A percentile compares a stretch with the other conserved stretches of the same genome.
phyloP scores from a whole-genome alignment of 2,113 vertebrate genomes.

The Miniopterus natalensis region DNA sequence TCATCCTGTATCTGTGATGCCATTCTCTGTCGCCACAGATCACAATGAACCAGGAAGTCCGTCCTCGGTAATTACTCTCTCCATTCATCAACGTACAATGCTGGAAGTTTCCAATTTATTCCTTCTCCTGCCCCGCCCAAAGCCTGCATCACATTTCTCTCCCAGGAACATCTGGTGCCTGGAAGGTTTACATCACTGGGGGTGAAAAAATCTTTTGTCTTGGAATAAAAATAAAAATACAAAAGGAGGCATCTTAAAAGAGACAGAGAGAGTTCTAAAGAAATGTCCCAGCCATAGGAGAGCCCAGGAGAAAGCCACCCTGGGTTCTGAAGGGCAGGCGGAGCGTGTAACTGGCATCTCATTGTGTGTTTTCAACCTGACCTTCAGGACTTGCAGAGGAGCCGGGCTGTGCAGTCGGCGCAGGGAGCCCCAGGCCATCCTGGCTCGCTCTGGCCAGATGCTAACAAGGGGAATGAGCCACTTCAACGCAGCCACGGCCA shows the following conservation, averaged over 20 bases:
- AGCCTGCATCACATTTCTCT: not conserved
- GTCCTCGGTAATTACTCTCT: not conserved
- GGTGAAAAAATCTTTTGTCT: not conserved
- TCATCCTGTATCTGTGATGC: not conserved
- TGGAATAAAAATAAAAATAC: not conserved
- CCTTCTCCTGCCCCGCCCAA: not conserved
- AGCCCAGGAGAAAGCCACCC: not conserved
- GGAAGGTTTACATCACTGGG: not conserved
- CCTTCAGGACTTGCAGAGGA: not conserved
- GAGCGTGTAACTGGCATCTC: not conserved
- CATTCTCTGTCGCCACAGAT: not conserved
- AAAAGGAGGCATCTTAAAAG: not conserved
- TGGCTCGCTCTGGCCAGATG: not conserved
- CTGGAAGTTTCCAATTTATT: not conserved
- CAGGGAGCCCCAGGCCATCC: not conserved
- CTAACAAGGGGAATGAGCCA: not conserved
- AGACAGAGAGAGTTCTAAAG: not conserved
- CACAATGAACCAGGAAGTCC: not conserved
- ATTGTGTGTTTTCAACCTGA: accelerated
- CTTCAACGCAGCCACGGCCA: accelerated
- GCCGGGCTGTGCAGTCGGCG: too few species aligned
- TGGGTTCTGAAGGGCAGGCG: not conserved
- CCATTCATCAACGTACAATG: not conserved
- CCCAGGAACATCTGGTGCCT: not conserved
- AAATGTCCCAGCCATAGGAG: too few species aligned